These are phyloP conservation scores for Chlorospingus semifuscus DNA, from an alignment of 2,797 vertebrate species.

Conservation along the genomic window DNA sequence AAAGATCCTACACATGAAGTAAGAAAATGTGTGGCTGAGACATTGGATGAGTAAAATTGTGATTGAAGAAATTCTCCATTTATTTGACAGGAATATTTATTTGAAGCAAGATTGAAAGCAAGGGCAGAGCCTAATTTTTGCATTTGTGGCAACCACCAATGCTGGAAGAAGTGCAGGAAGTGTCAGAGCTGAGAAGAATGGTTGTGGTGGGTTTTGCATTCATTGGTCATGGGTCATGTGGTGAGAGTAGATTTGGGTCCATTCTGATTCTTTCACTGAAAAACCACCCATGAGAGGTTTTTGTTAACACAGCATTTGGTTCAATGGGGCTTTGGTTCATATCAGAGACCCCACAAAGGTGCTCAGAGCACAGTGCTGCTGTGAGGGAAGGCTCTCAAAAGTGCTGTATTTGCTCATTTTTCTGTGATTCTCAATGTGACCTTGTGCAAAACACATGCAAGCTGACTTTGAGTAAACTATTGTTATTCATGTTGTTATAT, in stretches of 20 bases:
- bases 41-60: neutral
- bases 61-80: neutral
- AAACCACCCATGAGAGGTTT: neutral
- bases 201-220: neutral
- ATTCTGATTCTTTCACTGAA: neutral
- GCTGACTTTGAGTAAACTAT: neutral
- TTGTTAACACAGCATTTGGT: neutral
- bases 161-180: neutral
- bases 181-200: neutral
- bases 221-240: accelerated
- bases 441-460: neutral
- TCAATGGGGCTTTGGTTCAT: neutral
- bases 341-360: neutral
- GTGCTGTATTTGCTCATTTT: neutral
- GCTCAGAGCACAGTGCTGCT: neutral
- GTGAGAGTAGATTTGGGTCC: neutral
- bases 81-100: neutral
- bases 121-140: neutral
- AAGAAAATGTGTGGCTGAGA: neutral
- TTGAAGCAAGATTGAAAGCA: neutral
- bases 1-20: neutral
- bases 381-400: neutral
- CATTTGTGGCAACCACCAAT: neutral
- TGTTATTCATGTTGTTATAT: too few species aligned
- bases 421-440: neutral